A percentile compares a stretch with the other conserved stretches of the same genome.
Evolutionary conservation across 2,113 vertebrate genomes (phyloP).

Genomic region (Tenrec ecaudatus): DNA sequence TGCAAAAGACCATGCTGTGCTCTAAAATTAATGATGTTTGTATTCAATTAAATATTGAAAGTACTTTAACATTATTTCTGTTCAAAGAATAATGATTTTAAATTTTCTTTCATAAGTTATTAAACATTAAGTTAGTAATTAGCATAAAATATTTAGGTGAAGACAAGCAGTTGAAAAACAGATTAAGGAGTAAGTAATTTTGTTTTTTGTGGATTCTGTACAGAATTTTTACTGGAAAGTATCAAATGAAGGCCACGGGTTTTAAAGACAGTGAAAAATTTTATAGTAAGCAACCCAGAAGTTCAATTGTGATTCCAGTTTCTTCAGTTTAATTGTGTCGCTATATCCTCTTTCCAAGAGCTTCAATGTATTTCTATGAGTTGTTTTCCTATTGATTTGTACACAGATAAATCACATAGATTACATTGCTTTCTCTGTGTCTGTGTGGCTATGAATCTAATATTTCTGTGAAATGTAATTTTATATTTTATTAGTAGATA

Average conservation of each 20-base stretch:
- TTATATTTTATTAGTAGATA: slow-evolving; percentile 44
- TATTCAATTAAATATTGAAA: not conserved
- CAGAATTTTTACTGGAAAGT: not conserved
- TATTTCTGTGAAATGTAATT: slow-evolving; percentile 40
- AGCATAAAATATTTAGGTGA: not conserved
- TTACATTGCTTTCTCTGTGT: not conserved
- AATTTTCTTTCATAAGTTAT: too few relatives aligned
- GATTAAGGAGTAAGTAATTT: too few relatives aligned
- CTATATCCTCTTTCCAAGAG: not conserved
- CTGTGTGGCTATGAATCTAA: slow-evolving; percentile 10
- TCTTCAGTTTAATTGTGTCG: not conserved
- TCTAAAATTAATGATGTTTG: not conserved
- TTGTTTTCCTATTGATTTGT: not conserved
- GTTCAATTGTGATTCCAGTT: not conserved
- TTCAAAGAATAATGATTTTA: too few relatives aligned
- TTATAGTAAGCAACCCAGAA: not conserved
- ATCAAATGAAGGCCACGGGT: not conserved
- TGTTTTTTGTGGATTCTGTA: too few relatives aligned
- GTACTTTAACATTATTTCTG: not conserved
- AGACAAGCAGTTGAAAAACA: not conserved
- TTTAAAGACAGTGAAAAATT: not conserved
- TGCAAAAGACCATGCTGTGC: not conserved
- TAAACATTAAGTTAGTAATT: not conserved
- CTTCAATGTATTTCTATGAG: not conserved
- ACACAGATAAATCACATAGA: not conserved